phyloP scores from a whole-genome alignment of 1,140 invertebrate species.

The Ceratina japonica region DNA sequence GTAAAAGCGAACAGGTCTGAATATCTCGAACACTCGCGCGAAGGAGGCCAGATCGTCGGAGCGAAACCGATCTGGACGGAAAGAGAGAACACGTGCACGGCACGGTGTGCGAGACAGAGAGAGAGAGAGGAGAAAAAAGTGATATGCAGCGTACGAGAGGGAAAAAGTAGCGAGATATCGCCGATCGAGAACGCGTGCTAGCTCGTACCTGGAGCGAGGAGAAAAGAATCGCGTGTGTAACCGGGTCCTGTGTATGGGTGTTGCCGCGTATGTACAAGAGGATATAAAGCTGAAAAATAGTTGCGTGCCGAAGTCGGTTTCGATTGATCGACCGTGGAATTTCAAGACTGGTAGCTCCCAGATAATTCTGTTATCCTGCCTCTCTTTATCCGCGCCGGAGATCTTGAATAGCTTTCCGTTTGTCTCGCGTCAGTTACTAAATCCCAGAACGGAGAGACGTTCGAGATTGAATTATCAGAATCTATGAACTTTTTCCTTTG shows the following conservation, averaged over 20 bases:
- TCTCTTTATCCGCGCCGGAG: too few relatives aligned
- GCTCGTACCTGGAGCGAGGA: conserved; percentile 60
- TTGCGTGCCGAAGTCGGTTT: conserved; percentile 50
- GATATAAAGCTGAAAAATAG: conserved; percentile 47
- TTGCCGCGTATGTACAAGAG: background rate
- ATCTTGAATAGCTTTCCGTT: too few relatives aligned
- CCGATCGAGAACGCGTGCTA: conserved; percentile 52
- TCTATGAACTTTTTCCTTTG: background rate
- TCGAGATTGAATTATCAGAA: background rate
- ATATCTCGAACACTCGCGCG: conserved; percentile 43
- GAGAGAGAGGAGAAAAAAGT: conserved; percentile 6
- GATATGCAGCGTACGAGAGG: background rate
- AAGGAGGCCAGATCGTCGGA: conserved; percentile 64
- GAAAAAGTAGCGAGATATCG: conserved; percentile 35
- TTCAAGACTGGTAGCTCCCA: too few relatives aligned
- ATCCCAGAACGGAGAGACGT: too few relatives aligned
- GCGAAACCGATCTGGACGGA: conserved; percentile 60
- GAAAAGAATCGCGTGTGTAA: background rate
- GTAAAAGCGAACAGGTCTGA: conserved; percentile 47
- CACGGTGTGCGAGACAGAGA: background rate
- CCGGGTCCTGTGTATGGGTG: too few relatives aligned
- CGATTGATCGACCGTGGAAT: conserved; percentile 1
- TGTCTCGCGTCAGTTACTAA: too few relatives aligned
- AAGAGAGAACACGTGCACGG: conserved; percentile 10
- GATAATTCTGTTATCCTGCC: too few relatives aligned